phyloP scores from a whole-genome alignment of 2,888 invertebrate species.

The Micoletzkya japonica region DNA sequence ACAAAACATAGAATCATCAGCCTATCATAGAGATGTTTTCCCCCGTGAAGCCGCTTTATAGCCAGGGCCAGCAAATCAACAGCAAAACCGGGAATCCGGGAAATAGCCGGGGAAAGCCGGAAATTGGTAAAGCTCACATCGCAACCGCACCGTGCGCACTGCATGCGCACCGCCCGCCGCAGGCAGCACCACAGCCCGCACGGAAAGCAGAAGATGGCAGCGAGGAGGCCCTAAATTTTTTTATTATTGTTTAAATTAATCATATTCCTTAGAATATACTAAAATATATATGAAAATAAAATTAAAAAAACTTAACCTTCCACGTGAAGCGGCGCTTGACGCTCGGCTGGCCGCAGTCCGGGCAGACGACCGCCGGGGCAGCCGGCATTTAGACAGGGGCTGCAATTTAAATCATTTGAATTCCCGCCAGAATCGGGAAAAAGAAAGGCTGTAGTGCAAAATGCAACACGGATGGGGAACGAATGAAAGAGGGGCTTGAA shows the following conservation, averaged over 20 bases:
- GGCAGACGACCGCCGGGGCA: conserved; percentile 6
- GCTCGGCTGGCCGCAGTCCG: background rate
- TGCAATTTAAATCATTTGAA: no score
- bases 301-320: conserved; percentile 1
- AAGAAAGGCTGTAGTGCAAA: no score
- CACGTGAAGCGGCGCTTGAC: conserved; percentile 36
- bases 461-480: no score
- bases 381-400: background rate
- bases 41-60: no score
- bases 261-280: background rate
- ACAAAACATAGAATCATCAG: no score
- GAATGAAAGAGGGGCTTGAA: no score
- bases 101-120: background rate
- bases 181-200: conserved; percentile 58
- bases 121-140: conserved; percentile 41
- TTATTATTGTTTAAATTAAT: background rate
- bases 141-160: conserved; percentile 48
- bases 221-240: conserved; percentile 44
- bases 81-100: background rate
- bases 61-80: no score
- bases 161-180: conserved; percentile 27
- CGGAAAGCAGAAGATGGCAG: conserved; percentile 57
- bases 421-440: no score
- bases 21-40: no score
- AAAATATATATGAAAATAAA: background rate